These are phyloP conservation scores for Pipistrellus nathusii DNA, from an alignment of 2,797 vertebrate genomes.

Conservation along the genomic window DNA sequence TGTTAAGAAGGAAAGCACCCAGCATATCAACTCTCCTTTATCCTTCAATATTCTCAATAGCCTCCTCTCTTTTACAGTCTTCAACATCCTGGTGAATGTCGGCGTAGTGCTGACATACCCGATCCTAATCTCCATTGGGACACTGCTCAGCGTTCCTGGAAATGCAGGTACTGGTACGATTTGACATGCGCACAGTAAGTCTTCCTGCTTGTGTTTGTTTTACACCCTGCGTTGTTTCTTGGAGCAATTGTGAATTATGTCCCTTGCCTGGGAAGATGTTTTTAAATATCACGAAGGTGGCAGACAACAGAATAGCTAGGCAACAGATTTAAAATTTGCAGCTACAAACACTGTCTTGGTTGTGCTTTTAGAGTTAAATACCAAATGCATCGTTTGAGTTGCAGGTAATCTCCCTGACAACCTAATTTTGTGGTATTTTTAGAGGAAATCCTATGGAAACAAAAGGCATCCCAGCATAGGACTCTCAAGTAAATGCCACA, in stretches of 20 bases:
- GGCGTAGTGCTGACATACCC: constrained; percentile 98
- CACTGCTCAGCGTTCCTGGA: constrained; percentile 97
- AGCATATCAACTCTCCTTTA: neutral
- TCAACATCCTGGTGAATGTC: constrained; percentile 98
- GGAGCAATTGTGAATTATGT: constrained; percentile 32
- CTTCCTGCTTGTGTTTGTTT: neutral
- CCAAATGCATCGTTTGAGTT: constrained; percentile 74
- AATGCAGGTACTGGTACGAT: constrained; percentile 92
- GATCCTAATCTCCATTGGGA: constrained; percentile 98
- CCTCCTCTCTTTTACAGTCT: constrained; percentile 88
- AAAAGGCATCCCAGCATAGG: constrained; percentile 53
- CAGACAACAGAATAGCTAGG: constrained; percentile 68
- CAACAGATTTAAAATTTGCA: constrained; percentile 67
- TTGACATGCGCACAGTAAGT: neutral
- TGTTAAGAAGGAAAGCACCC: neutral
- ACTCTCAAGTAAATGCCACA: neutral
- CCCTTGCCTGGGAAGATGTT: constrained; percentile 55
- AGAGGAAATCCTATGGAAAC: constrained; percentile 68
- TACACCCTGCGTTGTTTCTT: neutral
- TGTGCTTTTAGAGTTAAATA: constrained; percentile 75
- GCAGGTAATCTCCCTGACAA: constrained; percentile 75
- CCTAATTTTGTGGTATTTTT: constrained; percentile 71
- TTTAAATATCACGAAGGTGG: constrained; percentile 68
- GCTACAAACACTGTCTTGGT: constrained; percentile 62
- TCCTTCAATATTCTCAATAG: neutral